These are phyloP conservation scores for Lophura nycthemera DNA, from an alignment of 2,113 vertebrate genomes.

Conservation along the genomic window DNA sequence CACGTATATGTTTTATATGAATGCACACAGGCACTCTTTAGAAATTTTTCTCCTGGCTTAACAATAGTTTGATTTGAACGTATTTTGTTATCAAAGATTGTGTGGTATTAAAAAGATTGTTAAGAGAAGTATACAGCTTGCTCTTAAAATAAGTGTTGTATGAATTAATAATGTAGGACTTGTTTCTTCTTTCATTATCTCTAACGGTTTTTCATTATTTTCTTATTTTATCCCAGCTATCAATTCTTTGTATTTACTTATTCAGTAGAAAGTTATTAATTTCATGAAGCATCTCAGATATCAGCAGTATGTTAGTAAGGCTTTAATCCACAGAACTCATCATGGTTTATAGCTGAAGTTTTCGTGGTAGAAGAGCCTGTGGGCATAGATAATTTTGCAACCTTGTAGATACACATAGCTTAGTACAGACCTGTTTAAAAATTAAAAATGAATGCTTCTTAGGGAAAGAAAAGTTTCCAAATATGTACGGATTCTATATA, in stretches of 20 bases:
- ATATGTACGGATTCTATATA: background rate
- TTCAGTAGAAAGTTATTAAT: background rate
- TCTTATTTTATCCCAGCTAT: background rate
- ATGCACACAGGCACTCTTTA: background rate
- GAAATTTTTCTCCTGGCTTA: background rate
- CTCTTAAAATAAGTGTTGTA: background rate
- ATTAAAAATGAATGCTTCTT: background rate
- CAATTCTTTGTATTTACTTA: background rate
- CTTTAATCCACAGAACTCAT: background rate
- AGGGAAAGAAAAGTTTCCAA: background rate
- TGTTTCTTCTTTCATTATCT: background rate
- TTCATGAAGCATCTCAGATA: background rate
- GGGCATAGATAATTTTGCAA: background rate
- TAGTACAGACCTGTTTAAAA: background rate
- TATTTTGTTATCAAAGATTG: background rate
- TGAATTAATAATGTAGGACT: background rate
- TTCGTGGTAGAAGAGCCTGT: background rate
- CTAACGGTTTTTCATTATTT: background rate
- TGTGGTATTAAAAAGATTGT: background rate
- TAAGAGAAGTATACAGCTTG: background rate
- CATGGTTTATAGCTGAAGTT: background rate
- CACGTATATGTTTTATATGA: background rate
- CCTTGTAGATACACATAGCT: background rate
- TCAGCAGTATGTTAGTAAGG: background rate
- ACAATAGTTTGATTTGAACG: background rate